Evolutionary conservation across 2,888 invertebrate genomes (phyloP).

Genomic region (Drosophila cognata): DNA sequence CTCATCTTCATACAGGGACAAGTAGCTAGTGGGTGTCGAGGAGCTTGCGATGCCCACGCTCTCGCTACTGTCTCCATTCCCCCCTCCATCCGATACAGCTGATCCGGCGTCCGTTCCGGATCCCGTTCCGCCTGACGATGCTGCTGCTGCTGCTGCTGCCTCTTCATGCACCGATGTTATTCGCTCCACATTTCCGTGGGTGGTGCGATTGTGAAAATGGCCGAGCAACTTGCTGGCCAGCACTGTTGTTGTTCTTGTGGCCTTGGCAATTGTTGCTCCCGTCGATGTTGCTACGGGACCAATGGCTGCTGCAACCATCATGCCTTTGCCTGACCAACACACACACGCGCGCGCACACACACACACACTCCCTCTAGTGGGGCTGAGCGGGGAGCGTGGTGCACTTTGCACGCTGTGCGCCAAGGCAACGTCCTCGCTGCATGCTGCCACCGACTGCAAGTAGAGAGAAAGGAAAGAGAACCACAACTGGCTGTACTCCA

Average conservation of each 20-base stretch:
- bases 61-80: constrained; percentile 7
- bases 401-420: constrained; percentile 43
- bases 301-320: constrained; percentile 50
- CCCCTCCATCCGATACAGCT: background rate
- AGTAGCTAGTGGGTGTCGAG: constrained; percentile 49
- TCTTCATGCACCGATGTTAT: background rate
- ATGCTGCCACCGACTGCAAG: constrained; percentile 52
- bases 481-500: background rate
- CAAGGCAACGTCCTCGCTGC: constrained; percentile 48
- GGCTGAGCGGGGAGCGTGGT: constrained; percentile 41
- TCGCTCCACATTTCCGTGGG: constrained; percentile 6
- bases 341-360: constrained; percentile 8
- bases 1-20: constrained; percentile 63
- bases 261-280: constrained; percentile 31
- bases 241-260: constrained; percentile 31
- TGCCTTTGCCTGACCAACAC: constrained; percentile 23
- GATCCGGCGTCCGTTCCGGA: background rate
- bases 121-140: background rate
- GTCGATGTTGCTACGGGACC: constrained; percentile 28
- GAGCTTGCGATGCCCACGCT: constrained; percentile 26
- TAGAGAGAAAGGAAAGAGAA: background rate
- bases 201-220: constrained; percentile 45
- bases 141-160: background rate
- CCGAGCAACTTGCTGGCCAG: constrained; percentile 55
- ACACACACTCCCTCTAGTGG: constrained; percentile 46